Percentiles rank a stretch among this genome's conserved stretches.
Evolutionary conservation across 2,113 vertebrate species (phyloP).

Genomic region (Anhinga anhinga): DNA sequence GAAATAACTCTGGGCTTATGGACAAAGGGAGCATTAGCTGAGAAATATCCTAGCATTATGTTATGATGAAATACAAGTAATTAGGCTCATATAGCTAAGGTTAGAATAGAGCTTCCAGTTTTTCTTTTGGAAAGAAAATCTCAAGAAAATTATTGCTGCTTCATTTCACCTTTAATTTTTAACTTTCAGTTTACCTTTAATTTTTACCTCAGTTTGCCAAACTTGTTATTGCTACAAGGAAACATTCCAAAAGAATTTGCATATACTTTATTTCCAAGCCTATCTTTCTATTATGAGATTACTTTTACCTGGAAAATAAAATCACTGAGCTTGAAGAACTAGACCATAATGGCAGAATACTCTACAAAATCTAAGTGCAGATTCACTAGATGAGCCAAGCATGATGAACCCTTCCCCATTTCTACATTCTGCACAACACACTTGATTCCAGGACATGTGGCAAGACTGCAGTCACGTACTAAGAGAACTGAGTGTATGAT

Average conservation of each 20-base stretch:
- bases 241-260: background rate
- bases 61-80: background rate
- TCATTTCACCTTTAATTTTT: background rate
- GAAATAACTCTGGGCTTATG: background rate
- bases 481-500: background rate
- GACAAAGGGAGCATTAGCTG: background rate
- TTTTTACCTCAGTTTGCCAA: background rate
- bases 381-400: background rate
- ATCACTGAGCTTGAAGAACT: background rate
- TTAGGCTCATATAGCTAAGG: background rate
- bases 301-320: background rate
- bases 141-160: background rate
- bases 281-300: background rate
- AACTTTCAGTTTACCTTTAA: background rate
- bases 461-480: background rate
- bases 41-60: background rate
- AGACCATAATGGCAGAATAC: background rate
- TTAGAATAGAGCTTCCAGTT: background rate
- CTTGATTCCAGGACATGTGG: too few species aligned
- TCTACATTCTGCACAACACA: too few species aligned
- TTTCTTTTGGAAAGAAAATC: background rate
- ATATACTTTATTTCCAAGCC: background rate
- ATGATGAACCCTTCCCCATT: background rate
- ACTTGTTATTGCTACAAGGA: background rate
- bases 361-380: background rate